Evolutionary conservation across 2,797 vertebrate genomes (phyloP).

Genomic region (Halcyon chelicuti): DNA sequence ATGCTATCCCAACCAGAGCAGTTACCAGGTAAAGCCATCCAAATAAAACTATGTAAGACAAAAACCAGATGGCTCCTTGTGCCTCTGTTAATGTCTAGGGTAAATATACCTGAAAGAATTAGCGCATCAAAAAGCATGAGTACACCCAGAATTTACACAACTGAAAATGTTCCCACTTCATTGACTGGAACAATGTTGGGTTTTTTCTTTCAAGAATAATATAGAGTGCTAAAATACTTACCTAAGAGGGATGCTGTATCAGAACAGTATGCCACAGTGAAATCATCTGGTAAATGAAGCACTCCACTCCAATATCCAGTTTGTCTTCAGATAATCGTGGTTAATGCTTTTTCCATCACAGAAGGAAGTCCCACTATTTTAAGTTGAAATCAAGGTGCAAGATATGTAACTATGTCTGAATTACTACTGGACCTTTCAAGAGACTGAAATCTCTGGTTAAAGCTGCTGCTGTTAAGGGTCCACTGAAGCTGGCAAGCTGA

Average conservation of each 20-base stretch:
- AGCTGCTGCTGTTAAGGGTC: neutral
- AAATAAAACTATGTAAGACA: neutral
- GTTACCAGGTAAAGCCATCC: neutral
- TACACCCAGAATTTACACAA: neutral
- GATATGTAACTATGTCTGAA: neutral
- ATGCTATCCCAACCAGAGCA: neutral
- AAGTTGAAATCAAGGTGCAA: neutral
- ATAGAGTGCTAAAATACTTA: neutral
- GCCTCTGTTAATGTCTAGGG: neutral
- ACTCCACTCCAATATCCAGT: neutral
- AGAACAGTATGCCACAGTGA: neutral
- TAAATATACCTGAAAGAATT: neutral
- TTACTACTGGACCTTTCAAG: neutral
- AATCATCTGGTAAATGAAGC: neutral
- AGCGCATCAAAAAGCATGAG: neutral
- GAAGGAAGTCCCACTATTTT: neutral
- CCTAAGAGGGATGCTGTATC: neutral
- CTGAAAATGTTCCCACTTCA: neutral
- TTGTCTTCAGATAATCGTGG: neutral
- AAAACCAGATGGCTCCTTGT: neutral
- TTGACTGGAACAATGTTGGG: neutral
- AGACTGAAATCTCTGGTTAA: neutral
- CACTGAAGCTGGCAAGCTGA: neutral
- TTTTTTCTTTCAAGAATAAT: neutral
- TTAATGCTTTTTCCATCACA: neutral